Base-by-base conservation (phyloP, 2,113 vertebrate species). In the Phalacrocorax pelagicus region DNA sequence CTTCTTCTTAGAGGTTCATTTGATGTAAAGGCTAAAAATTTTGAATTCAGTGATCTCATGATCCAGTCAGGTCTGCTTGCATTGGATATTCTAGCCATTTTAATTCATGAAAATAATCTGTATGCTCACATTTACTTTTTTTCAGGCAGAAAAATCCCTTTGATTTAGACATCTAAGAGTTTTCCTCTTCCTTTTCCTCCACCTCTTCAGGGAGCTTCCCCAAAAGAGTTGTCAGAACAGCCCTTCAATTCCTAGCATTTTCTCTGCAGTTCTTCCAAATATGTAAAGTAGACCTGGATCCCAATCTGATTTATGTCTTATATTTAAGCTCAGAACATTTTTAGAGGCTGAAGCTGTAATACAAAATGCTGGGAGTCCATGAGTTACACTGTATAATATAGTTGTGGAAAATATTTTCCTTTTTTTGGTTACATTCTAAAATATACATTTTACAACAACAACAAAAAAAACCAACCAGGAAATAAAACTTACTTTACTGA, bases 251-350 rank as follows among this genome's bases (percentile, higher is more conserved):
- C 38, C 34, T 38, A 57, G 47, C 27, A 71, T 93, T 69, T 92
- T 93, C 80, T 81, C 44, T 90, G 61, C 42, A 61, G 32, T 84
- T 90, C 79, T 92, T 94, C 92, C 75, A 90, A 90, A 78, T 88
- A 90, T 59, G 69, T 81, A 94, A 91, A 93, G 40, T 46, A 93
- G 70, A 84, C 27, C 40, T 75, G 44, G 77, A 86, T 72, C 16
- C 36, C 67, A 83, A 80, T 49, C 49, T 89, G 77, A 89, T 82
- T 88, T 86, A 74, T 75, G 47, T 42, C 29, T 24, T 81, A 16
- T 73, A 88, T 83, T 94, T 84, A 32, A 78, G 59, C 54, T 75
- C 77, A 82, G 71, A 83, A 89, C 9, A 29, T 62, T 22, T 58
- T 86, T 81, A 89, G 27, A 36, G 38, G 30, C 12, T 79, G 47